phyloP scores from a whole-genome alignment of 2,113 vertebrate species.

The Mastomys natalensis region DNA sequence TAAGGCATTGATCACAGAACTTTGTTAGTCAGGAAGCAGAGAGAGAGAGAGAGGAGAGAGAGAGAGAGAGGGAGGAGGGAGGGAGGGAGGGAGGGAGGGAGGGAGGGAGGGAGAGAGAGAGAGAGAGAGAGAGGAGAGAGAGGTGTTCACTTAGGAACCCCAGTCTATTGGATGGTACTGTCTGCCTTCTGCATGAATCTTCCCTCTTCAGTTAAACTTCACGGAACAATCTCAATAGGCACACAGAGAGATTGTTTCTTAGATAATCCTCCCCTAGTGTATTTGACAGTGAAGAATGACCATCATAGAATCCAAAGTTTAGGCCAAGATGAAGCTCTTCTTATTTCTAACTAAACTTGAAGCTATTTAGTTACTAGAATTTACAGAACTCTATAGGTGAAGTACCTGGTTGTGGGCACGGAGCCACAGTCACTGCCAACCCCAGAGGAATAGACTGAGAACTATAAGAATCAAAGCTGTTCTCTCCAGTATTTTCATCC shows the following conservation, averaged over 20 bases:
- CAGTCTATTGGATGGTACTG: not conserved
- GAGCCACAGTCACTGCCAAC: not conserved
- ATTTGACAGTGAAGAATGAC: not conserved
- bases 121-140: no score
- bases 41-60: no score
- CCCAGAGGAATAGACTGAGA: not conserved
- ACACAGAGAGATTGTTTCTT: not conserved
- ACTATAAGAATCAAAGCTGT: not conserved
- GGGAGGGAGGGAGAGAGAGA: no score
- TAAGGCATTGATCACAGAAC: not conserved
- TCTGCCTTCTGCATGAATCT: not conserved
- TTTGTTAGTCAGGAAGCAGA: not conserved
- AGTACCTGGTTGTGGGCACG: not conserved
- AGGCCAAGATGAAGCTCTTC: not conserved
- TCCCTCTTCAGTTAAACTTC: not conserved
- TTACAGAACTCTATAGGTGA: not conserved
- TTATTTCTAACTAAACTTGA: not conserved
- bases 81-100: no score
- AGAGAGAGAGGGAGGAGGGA: no score
- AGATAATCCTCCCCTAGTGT: not conserved
- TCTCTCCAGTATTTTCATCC: not conserved
- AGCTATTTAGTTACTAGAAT: not conserved
- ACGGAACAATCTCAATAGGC: not conserved
- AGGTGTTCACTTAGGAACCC: not conserved
- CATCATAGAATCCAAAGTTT: not conserved